Evolutionary conservation across 2,888 invertebrate species (phyloP).

Genomic region (Ichneumon xanthorius): DNA sequence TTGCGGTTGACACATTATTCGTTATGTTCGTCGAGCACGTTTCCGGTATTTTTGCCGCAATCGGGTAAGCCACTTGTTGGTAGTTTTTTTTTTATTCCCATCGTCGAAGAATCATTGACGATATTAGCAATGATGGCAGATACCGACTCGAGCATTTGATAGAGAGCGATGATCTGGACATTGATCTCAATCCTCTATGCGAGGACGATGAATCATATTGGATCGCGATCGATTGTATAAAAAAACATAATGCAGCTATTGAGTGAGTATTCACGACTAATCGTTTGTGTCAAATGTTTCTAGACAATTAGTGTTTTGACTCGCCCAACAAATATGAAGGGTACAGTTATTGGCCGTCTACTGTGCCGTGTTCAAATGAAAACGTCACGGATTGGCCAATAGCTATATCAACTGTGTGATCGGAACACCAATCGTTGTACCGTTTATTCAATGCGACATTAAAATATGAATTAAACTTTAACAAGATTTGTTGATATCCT

Average conservation of each 20-base stretch:
- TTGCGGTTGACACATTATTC: slow-evolving; percentile 18
- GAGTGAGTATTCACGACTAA: slow-evolving; percentile 4
- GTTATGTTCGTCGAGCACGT: slow-evolving; percentile 26
- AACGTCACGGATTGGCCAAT: not conserved
- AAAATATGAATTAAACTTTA: not conserved
- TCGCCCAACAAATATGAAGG: not conserved
- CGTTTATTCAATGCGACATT: not conserved
- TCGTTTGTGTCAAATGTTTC: not conserved
- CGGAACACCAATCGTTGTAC: not conserved
- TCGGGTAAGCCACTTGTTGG: slow-evolving; percentile 10
- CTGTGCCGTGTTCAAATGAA: not conserved
- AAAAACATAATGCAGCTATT: slow-evolving; percentile 11
- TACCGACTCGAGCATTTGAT: slow-evolving; percentile 33
- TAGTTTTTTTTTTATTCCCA: not conserved
- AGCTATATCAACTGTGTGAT: not conserved
- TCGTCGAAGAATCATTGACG: too few species aligned
- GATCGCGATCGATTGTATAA: not conserved
- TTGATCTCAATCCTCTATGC: slow-evolving; percentile 15
- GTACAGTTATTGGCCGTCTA: not conserved
- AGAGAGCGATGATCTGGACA: slow-evolving; percentile 4
- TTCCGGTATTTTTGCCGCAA: slow-evolving; percentile 34
- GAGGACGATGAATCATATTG: slow-evolving; percentile 24
- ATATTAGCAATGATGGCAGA: not conserved
- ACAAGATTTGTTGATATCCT: slow-evolving; percentile 18
- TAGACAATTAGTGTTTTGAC: not conserved